Evolutionary conservation across 2,797 vertebrate species (phyloP), one percentile per base, ranked within the genome.

Genomic region (Acomys russatus): DNA sequence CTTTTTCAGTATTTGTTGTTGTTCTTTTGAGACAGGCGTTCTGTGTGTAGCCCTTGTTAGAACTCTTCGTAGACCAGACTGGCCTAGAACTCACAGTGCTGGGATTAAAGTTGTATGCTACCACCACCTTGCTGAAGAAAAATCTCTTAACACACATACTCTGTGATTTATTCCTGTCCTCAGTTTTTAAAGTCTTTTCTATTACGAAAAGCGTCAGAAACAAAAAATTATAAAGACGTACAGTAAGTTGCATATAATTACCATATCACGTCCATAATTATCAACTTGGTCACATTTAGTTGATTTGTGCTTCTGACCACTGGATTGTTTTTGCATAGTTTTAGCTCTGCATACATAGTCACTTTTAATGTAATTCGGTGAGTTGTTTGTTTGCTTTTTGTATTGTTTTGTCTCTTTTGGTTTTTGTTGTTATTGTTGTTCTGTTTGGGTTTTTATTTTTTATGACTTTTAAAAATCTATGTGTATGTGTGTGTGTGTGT

Each of bases 311-410:
- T 17, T 93, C 30, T 95, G 94, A 30, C 33, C 11, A 51, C 14
- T 68, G 35, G 12, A 83, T 94, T 90, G 92, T 88, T 96, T 86
- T 92, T 56, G 95, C 82, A 33, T 92, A 84, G 87, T 90, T 12
- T 6, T 94, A 92, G 66, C 38, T 30, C 23, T 61, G 38, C 49
- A 73, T 30, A 35, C n/a, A 59, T 25, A 59, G 59, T 73, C 6
- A 54, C 30, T 38, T 87, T 59, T 38, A 73, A 73, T 73, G 56
- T 56, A 87, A 56, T 56, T 87, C 30, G 23, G 11, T 59, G 14
- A 15, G 20, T 44, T 44, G 44, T 44, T 44, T 44, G 44, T 44
- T 44, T 44, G 44, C 44, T 44, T 44, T 44, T 44, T 44, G 44
- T 44, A 44, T 44, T 44, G 44, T 68, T 83, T 30, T 20, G 28